Base-by-base conservation (phyloP, 2,113 vertebrate species). In the Calidris pugnax region DNA sequence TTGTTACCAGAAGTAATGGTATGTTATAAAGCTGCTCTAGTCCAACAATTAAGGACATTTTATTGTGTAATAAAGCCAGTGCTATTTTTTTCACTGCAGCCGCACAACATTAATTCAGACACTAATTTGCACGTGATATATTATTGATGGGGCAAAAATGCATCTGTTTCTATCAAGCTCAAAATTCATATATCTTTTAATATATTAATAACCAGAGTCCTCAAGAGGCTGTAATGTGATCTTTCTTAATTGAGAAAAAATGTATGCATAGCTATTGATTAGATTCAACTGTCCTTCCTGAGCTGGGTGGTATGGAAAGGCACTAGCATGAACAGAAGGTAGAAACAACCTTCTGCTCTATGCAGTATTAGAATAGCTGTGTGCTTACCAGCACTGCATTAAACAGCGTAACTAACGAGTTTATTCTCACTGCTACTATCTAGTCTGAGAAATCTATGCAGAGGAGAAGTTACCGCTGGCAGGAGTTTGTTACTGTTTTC, bases 21-120 rank as follows among this genome's bases (percentile, higher is more conserved):
- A 87, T 89, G 43, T 91, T 97, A 95, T 98, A 98, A 98, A 98
- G 68, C 89, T 97, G 79, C 87, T 96, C 85, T 95, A 87, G 84
- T 97, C 92, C 84, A 97, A 96, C 95, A 98, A 98, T 98, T 98
- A 97, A 97, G 97, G 94, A 57, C 82, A 84, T 96, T 98, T 98
- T 97, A 98, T 97, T 98, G 93, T 62, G 74, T 60, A 97, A 97
- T 98, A 97, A 98, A 98, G 85, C 32, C 62, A 55, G 37, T 57
- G 72, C 22, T 62, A 66, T 93, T 97, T 97, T 97, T 96, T 88
- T 95, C 69, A 64, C 66, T 60, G 73, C 62, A 97, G 79, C 59
- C 41, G 28, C 41, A 96, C 51, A 85, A 74, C 95, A 97, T 97
- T 98, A 98, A 98, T 96, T 98, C 81, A 89, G 87, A 95, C 79